Evolutionary conservation across 1,140 invertebrate species (phyloP).

Genomic region (Gryon sp.): DNA sequence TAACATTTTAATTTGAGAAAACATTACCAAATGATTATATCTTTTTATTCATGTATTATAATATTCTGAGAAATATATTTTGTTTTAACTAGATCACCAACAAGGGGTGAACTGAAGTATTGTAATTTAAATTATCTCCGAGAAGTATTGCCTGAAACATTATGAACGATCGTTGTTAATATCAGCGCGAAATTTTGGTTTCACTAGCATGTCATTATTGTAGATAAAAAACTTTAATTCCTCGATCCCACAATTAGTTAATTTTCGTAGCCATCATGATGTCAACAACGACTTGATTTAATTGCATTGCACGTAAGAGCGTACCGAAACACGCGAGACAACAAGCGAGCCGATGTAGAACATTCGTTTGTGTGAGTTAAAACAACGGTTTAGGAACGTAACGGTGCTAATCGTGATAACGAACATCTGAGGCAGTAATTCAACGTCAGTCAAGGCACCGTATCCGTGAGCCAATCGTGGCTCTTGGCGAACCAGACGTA

Average conservation of each 20-base stretch:
- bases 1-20: no score
- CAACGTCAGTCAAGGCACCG: conserved; percentile 64
- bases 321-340: conserved; percentile 60
- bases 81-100: no score
- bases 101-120: no score
- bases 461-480: conserved; percentile 61
- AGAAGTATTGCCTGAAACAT: neutral
- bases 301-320: conserved; percentile 56
- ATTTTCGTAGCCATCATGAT: conserved; percentile 62
- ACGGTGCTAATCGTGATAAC: conserved; percentile 64
- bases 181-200: neutral
- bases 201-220: conserved; percentile 26
- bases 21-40: no score
- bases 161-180: neutral
- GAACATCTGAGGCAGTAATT: conserved; percentile 62
- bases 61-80: no score
- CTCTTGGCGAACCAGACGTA: conserved; percentile 45
- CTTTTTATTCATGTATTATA: no score
- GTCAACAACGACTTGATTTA: conserved; percentile 64
- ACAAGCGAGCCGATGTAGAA: conserved; percentile 58
- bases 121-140: no score
- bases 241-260: conserved; percentile 56
- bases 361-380: conserved; percentile 62
- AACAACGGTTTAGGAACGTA: conserved; percentile 63
- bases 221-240: conserved; percentile 56